Evolutionary conservation across 2,797 vertebrate species (phyloP).

Genomic region (Halcyon badia): DNA sequence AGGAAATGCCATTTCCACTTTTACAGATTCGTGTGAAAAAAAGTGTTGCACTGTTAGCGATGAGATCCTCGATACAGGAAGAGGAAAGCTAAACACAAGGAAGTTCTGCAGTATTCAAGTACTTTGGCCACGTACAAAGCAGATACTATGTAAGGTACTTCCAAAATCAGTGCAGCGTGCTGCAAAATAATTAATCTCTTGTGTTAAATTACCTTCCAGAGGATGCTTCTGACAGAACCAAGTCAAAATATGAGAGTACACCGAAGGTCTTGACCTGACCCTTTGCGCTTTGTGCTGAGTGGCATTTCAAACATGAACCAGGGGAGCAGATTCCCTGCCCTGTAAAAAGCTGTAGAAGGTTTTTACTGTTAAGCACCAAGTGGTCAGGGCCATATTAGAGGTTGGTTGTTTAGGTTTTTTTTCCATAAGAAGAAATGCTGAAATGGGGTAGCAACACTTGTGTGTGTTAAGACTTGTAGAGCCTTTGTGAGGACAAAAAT

Average conservation of each 20-base stretch:
- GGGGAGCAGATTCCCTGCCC: background rate
- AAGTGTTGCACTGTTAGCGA: background rate
- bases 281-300: background rate
- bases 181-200: background rate
- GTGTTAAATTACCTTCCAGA: background rate
- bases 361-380: background rate
- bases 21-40: background rate
- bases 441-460: background rate
- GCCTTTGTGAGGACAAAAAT: background rate
- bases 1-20: background rate
- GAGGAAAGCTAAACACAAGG: background rate
- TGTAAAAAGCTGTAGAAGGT: background rate
- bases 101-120: background rate
- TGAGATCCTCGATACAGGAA: background rate
- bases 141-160: background rate
- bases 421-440: background rate
- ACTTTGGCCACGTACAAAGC: background rate
- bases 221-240: background rate
- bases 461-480: background rate
- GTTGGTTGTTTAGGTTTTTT: rapidly evolving
- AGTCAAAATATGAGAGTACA: background rate
- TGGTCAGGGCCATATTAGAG: background rate
- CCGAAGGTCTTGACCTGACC: background rate
- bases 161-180: background rate
- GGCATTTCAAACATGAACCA: background rate